phyloP scores from a whole-genome alignment of 2,797 vertebrate genomes.

The Aphelocoma californica region DNA sequence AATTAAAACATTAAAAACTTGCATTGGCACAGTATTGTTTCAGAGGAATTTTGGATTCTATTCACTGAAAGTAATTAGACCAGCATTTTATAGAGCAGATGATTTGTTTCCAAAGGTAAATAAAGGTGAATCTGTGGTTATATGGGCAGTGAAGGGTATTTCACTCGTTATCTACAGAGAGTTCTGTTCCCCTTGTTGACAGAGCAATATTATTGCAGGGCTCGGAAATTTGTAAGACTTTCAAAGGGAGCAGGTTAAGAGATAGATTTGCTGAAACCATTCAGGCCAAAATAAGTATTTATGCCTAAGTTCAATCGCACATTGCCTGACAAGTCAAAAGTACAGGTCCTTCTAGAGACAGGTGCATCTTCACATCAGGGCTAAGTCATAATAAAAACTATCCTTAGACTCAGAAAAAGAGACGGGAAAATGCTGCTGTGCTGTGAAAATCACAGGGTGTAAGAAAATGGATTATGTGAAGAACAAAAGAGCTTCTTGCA shows the following conservation, averaged over 20 bases:
- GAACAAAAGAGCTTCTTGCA: background rate
- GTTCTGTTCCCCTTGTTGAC: background rate
- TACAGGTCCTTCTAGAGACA: background rate
- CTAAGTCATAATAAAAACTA: background rate
- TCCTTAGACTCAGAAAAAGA: background rate
- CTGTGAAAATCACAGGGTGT: slow-evolving; percentile 11
- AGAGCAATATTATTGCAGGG: background rate
- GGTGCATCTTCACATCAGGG: background rate
- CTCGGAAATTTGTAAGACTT: background rate
- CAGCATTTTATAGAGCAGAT: background rate
- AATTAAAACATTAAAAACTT: slow-evolving; percentile 27
- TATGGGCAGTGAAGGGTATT: background rate
- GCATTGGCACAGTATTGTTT: background rate
- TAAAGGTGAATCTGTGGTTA: slow-evolving; percentile 19
- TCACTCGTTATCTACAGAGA: background rate
- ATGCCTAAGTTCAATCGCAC: slow-evolving; percentile 6
- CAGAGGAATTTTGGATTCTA: background rate
- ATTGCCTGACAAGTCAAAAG: background rate
- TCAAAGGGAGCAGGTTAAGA: background rate
- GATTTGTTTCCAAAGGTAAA: slow-evolving; percentile 35
- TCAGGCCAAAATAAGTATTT: slow-evolving; percentile 2
- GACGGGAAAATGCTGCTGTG: background rate
- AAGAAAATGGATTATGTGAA: background rate
- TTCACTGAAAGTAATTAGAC: background rate
- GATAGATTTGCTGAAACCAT: background rate